Percentiles rank a stretch among this genome's conserved stretches.
Evolutionary conservation across 1,140 invertebrate genomes (phyloP).

Genomic region (Magallana angulata): DNA sequence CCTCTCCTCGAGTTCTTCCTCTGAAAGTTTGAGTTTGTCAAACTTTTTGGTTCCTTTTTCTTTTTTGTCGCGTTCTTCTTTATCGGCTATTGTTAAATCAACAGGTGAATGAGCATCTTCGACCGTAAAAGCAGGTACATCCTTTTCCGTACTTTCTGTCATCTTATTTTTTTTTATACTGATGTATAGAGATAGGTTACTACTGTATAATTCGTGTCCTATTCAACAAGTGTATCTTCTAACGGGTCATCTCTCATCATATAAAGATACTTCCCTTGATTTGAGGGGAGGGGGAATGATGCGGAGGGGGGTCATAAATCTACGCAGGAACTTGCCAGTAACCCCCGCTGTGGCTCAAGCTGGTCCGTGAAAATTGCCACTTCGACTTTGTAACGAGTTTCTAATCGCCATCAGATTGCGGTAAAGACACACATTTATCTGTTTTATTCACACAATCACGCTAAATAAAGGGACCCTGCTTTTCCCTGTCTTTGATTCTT

Average conservation of each 20-base stretch:
- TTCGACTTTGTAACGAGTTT: slow-evolving; percentile 16
- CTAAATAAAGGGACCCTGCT: not conserved
- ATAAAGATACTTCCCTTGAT: not conserved
- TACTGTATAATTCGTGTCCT: not conserved
- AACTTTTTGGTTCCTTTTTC: slow-evolving; percentile 33
- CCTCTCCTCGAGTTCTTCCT: slow-evolving; percentile 62
- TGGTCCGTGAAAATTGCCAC: slow-evolving; percentile 14
- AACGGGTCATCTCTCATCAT: slow-evolving; percentile 17
- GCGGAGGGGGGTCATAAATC: slow-evolving; percentile 37
- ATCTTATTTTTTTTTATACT: not conserved
- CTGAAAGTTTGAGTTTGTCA: slow-evolving; percentile 32
- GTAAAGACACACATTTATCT: slow-evolving; percentile 20
- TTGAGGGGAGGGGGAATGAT: slow-evolving; percentile 3
- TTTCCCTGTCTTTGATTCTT: not conserved
- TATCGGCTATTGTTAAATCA: not conserved
- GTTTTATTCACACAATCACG: slow-evolving; percentile 28
- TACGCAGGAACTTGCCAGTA: not conserved
- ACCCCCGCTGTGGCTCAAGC: slow-evolving; percentile 17
- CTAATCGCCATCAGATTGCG: slow-evolving; percentile 37
- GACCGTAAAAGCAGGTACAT: not conserved
- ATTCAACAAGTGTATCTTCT: not conserved
- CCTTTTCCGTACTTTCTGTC: not conserved
- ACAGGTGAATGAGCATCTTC: not conserved
- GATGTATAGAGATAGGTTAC: not conserved
- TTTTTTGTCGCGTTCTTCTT: not conserved